Base-by-base conservation (phyloP, 37 sponge, comb jelly and placozoan genomes). In the Diacarnus erythraeanus region DNA sequence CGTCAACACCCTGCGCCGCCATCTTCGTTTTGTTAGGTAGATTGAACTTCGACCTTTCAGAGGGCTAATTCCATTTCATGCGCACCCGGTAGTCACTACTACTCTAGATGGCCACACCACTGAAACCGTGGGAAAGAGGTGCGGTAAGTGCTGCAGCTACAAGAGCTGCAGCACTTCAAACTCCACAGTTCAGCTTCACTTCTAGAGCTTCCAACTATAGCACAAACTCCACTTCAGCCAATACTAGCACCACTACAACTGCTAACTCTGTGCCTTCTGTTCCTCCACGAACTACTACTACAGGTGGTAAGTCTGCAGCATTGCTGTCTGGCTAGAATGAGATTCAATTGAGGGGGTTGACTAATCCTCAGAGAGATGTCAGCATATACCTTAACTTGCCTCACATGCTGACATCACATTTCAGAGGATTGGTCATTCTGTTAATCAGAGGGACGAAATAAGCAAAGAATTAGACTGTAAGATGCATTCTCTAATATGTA, bases 101-200 rank as follows among this genome's bases (percentile, higher is more conserved):
- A 20, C 9, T 20, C 4, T 36, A 69, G 15, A 76, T 76, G 77
- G 61, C 77, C 39, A 80, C 91, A 36, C 91, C 91, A 27, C 44
- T 80, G 15, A 90, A 90, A 59, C 91, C 86, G 0, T 90, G 91
- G 91, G 91, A 90, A 27, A 70, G 64, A 42, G 60, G 69, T 30
- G 56, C 59, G 0, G 69, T 47, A 30, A 61, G 71, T 43, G 38
- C 38, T 27, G 26, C 41, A 22, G 54, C 79, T 21, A 1, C 60
- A 0, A n/a, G 43, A 44, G 39, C 61, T 43, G 74, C 38, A 30
- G 15, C 41, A 1, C 35, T 35, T 3, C 27, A 5, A 38, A n/a
- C 43, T 25, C 36, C 71, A 15, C 41, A 17, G 71, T n/a, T 42
- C 2, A 40, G 42, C 31, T 5, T 26, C 41, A 18, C 63, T 60